Percentiles rank a stretch among this genome's conserved stretches.
These are phyloP conservation scores for Macrosiphum euphorbiae DNA, from an alignment of 2,888 invertebrate genomes.

Conservation along the genomic window DNA sequence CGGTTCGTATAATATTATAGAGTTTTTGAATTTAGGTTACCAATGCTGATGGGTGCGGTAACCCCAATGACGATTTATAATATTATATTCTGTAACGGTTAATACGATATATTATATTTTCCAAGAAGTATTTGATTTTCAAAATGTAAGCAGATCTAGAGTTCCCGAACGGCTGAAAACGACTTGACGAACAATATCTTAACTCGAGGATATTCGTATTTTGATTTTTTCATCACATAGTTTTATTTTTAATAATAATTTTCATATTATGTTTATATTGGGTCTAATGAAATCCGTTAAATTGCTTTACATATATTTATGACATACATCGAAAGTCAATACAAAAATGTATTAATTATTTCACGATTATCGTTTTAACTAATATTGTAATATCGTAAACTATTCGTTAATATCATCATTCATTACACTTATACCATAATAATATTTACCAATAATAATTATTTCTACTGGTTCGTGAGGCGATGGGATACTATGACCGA, in stretches of 20 bases:
- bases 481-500: background rate
- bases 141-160: background rate
- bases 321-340: background rate
- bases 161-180: background rate
- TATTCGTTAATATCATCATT: background rate
- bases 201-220: background rate
- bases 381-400: background rate
- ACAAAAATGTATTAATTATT: background rate
- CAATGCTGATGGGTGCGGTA: background rate
- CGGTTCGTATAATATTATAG: background rate
- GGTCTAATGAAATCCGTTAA: background rate
- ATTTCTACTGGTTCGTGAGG: background rate
- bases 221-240: background rate
- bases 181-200: background rate
- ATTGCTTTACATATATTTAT: background rate
- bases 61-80: background rate
- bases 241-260: background rate
- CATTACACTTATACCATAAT: background rate
- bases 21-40: background rate
- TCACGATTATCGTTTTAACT: background rate
- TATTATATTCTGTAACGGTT: background rate
- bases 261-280: background rate
- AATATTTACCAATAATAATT: background rate
- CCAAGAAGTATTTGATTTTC: background rate
- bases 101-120: background rate